Conservation (phyloP, 2,888 invertebrate species). For the Hydroisotoma schaefferi region DNA sequence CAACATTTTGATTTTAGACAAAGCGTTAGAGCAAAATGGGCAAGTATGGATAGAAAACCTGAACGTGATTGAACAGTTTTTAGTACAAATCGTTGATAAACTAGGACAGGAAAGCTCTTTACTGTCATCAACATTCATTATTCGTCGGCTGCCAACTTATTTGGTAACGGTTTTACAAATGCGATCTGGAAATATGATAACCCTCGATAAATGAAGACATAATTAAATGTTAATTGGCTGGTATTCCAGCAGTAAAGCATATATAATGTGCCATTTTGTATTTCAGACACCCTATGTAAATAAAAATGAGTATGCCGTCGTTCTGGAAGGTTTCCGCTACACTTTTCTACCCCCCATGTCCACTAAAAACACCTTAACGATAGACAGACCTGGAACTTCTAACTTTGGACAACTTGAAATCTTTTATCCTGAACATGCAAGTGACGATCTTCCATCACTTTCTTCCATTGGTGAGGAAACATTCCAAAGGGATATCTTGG, state of each 20-base stretch:
- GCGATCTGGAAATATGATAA: too few species aligned
- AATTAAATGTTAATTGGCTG: too few species aligned
- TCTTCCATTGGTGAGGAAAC: too few species aligned
- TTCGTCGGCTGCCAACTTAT: slow-evolving; percentile 43
- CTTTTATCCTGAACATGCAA: slow-evolving; percentile 17
- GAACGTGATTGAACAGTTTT: slow-evolving; percentile 42
- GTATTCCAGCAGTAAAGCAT: background rate
- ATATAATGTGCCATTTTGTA: background rate
- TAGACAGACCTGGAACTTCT: slow-evolving; percentile 24
- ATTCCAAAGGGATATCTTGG: too few species aligned
- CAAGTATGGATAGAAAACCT: slow-evolving; percentile 43
- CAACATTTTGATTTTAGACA: slow-evolving; percentile 39
- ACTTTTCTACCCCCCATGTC: slow-evolving; percentile 23
- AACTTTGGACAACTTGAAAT: slow-evolving; percentile 40
- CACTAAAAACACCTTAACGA: slow-evolving; percentile 8
- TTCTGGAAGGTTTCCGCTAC: slow-evolving; percentile 40
- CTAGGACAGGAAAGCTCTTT: slow-evolving; percentile 24
- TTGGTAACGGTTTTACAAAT: slow-evolving; percentile 30
- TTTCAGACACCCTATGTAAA: slow-evolving; percentile 38
- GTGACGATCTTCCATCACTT: too few species aligned
- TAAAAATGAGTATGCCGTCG: slow-evolving; percentile 44
- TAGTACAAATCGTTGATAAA: slow-evolving; percentile 34
- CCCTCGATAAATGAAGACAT: too few species aligned
- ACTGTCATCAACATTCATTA: slow-evolving; percentile 38
- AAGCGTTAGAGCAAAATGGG: slow-evolving; percentile 36